These are phyloP conservation scores for Lasioglossum calceatum DNA, from an alignment of 2,888 invertebrate genomes.

Conservation along the genomic window DNA sequence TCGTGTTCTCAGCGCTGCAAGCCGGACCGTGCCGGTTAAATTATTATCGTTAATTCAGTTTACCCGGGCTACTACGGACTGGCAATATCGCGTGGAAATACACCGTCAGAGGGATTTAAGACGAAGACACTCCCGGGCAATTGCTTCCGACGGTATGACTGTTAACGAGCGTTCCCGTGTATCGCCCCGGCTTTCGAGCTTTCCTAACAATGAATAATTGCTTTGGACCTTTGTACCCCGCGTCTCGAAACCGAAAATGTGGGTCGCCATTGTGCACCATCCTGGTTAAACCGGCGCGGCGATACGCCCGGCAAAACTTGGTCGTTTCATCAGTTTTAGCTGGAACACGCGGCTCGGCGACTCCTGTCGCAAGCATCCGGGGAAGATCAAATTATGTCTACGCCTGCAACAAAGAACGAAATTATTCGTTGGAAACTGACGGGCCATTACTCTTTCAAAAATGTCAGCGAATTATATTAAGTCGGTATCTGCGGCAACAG, in stretches of 20 bases:
- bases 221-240: not conserved
- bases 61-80: constrained; percentile 24
- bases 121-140: constrained; percentile 27
- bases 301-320: not conserved
- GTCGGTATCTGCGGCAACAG: too few species aligned
- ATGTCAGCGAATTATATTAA: too few species aligned
- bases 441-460: too few species aligned
- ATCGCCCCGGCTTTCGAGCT: not conserved
- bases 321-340: not conserved
- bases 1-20: not conserved
- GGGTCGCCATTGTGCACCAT: not conserved
- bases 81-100: constrained; percentile 33
- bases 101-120: constrained; percentile 14
- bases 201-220: constrained; percentile 13
- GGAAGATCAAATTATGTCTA: not conserved
- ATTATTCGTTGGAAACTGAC: not conserved
- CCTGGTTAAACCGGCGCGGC: not conserved
- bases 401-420: not conserved
- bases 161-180: constrained; percentile 39
- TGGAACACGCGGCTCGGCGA: not conserved
- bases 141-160: constrained; percentile 7
- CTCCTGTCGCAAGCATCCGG: not conserved
- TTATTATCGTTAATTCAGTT: constrained; percentile 62
- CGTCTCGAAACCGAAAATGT: constrained; percentile 9
- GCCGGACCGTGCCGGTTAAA: constrained; percentile 43